These are phyloP conservation scores for Atethmia centrago DNA, from an alignment of 2,888 invertebrate genomes.

Conservation along the genomic window DNA sequence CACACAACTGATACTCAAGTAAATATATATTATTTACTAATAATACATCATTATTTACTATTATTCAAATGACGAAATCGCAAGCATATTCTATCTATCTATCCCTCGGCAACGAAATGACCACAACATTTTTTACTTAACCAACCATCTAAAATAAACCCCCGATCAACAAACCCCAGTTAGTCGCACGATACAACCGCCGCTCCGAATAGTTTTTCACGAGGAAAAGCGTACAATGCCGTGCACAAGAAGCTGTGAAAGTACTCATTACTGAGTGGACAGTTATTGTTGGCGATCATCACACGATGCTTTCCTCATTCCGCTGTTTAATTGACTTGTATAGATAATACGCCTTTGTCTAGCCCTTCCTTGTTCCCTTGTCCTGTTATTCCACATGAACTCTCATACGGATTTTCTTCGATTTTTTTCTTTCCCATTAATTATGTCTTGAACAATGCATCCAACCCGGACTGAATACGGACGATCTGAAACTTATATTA, in stretches of 20 bases:
- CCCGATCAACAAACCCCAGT: slow-evolving; percentile 41
- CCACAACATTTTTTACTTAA: neutral
- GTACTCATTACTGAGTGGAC: slow-evolving; percentile 80
- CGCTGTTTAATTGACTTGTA: slow-evolving; percentile 72
- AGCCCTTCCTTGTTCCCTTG: slow-evolving; percentile 50
- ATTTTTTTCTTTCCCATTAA: neutral
- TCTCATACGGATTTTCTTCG: neutral
- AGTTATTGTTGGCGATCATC: slow-evolving; percentile 85
- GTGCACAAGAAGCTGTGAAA: slow-evolving; percentile 79
- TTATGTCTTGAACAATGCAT: neutral
- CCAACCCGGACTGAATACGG: neutral
- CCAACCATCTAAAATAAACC: slow-evolving; percentile 8
- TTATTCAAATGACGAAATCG: neutral
- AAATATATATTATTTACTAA: no score
- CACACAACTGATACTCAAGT: no score
- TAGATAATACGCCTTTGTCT: slow-evolving; percentile 64
- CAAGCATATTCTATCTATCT: no score
- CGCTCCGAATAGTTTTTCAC: slow-evolving; percentile 84
- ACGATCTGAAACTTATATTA: neutral
- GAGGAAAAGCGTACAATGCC: slow-evolving; percentile 86
- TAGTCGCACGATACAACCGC: slow-evolving; percentile 59
- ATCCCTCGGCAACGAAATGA: no score
- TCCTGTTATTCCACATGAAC: slow-evolving; percentile 50
- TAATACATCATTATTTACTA: no score
- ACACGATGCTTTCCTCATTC: slow-evolving; percentile 82